phyloP scores from a whole-genome alignment of 2,113 vertebrate genomes.

The Odobenus rosmarus region DNA sequence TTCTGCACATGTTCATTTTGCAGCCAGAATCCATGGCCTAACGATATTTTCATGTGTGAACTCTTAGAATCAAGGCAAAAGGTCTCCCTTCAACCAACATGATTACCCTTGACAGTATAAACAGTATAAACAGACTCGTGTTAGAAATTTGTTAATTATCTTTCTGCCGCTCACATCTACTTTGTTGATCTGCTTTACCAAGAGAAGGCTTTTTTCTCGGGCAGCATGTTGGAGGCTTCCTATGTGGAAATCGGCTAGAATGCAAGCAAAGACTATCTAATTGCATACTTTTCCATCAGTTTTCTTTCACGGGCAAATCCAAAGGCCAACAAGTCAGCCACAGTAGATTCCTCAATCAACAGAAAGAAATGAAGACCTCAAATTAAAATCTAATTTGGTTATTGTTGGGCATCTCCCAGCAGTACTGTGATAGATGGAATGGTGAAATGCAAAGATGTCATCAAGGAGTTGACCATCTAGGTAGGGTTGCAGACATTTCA shows the following conservation, averaged over 20 bases:
- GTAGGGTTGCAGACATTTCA: neutral
- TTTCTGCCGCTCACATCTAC: neutral
- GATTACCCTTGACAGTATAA: slow-evolving; percentile 45
- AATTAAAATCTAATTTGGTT: neutral
- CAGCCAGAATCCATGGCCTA: slow-evolving; percentile 46
- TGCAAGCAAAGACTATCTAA: neutral
- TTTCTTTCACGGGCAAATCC: neutral
- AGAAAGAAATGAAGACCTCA: neutral
- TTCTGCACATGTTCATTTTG: neutral
- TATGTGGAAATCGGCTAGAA: neutral
- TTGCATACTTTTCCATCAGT: neutral
- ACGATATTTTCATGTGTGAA: slow-evolving; percentile 50
- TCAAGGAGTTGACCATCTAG: neutral
- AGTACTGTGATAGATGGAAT: neutral
- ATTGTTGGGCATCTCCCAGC: neutral
- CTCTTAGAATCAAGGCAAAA: slow-evolving; percentile 50
- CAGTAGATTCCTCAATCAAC: neutral
- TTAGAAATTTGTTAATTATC: slow-evolving; percentile 57
- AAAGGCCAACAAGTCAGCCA: neutral
- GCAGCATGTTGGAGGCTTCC: neutral
- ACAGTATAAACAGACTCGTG: slow-evolving; percentile 27
- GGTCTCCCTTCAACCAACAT: slow-evolving; percentile 54
- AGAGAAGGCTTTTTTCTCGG: neutral
- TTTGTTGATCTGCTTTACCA: slow-evolving; percentile 17
- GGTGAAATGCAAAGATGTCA: neutral